Conservation (phyloP, 2,888 invertebrate species). For the Chirona hameri region DNA sequence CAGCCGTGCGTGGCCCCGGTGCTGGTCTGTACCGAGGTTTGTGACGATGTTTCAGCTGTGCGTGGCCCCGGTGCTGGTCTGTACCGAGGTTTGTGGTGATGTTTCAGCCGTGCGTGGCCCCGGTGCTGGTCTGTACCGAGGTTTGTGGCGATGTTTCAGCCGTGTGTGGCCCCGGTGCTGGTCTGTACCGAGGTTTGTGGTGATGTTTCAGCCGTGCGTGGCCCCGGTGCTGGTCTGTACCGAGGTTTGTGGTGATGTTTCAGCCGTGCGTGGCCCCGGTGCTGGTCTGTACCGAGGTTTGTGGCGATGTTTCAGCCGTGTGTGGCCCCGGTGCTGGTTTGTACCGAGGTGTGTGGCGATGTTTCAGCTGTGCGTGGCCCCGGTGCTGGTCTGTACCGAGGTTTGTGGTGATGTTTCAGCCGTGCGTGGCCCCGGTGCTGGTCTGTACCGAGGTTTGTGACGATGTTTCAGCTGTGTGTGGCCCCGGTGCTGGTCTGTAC, state of each 20-base stretch:
- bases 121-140: background rate
- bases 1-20: background rate
- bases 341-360: background rate
- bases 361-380: slow-evolving; percentile 70
- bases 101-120: too few species aligned
- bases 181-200: background rate
- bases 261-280: too few species aligned
- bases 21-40: background rate
- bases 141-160: background rate
- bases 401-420: slow-evolving; percentile 53
- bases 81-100: slow-evolving; percentile 70
- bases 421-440: too few species aligned
- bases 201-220: slow-evolving; percentile 62
- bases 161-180: background rate
- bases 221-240: slow-evolving; percentile 81
- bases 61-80: slow-evolving; percentile 77
- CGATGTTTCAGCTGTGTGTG: background rate
- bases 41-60: slow-evolving; percentile 57
- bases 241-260: slow-evolving; percentile 58
- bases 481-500: too few species aligned
- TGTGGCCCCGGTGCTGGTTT: background rate
- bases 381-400: slow-evolving; percentile 76
- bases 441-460: background rate
- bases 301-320: background rate
- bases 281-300: background rate